Percentiles rank a stretch among this genome's conserved stretches.
phyloP scores from a whole-genome alignment of 2,113 vertebrate genomes.

The Haemorhous mexicanus region DNA sequence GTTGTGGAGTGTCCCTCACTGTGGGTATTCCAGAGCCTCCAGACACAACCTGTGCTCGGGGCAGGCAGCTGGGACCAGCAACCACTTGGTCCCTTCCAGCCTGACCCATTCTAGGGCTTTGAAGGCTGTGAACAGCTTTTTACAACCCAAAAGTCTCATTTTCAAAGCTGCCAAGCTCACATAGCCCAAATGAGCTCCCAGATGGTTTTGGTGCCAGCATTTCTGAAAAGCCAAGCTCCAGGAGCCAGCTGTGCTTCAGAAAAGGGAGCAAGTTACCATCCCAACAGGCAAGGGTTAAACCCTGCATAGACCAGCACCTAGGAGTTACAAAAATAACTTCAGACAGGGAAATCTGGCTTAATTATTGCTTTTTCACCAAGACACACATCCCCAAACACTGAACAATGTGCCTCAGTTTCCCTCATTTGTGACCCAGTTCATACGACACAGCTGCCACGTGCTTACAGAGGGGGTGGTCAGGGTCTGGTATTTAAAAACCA shows the following conservation, averaged over 20 bases:
- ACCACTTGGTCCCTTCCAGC: background rate
- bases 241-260: background rate
- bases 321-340: background rate
- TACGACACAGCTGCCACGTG: rapidly evolving
- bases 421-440: background rate
- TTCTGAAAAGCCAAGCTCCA: background rate
- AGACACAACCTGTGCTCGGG: background rate
- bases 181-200: background rate
- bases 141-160: background rate
- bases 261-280: background rate
- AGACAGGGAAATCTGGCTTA: background rate
- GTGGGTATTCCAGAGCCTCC: background rate
- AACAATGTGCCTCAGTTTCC: background rate
- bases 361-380: background rate
- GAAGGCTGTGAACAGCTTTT: background rate
- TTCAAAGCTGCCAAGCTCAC: background rate
- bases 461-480: background rate
- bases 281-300: background rate
- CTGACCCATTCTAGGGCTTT: background rate
- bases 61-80: background rate
- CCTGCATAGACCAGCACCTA: rapidly evolving
- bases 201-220: background rate
- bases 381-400: rapidly evolving
- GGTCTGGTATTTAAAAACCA: background rate
- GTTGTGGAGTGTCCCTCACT: background rate